Percentiles rank a stretch among this genome's conserved stretches.
Evolutionary conservation across 2,797 vertebrate species (phyloP).

Genomic region (Adrianichthys oophorus): DNA sequence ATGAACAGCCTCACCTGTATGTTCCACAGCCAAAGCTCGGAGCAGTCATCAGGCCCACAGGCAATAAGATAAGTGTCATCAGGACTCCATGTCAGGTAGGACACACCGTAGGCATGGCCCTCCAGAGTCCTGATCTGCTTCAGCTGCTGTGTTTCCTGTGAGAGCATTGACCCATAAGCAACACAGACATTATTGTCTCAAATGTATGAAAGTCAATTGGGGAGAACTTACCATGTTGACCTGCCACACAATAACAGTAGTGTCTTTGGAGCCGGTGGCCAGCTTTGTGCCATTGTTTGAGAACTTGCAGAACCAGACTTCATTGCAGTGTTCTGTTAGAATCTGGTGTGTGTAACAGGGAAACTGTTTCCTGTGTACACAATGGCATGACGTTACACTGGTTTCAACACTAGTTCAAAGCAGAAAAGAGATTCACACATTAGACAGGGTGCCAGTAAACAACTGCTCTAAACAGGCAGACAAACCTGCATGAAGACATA

Average conservation of each 20-base stretch:
- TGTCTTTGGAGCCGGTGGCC: slow-evolving; percentile 97
- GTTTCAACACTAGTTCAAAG: too few species aligned
- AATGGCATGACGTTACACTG: too few species aligned
- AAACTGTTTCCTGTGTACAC: slow-evolving; percentile 88
- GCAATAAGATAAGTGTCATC: slow-evolving; percentile 94
- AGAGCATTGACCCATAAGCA: slow-evolving; percentile 9
- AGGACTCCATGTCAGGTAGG: slow-evolving; percentile 96
- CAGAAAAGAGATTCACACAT: too few species aligned
- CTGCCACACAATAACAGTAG: slow-evolving; percentile 97
- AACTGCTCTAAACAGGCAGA: too few species aligned
- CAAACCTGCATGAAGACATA: too few species aligned
- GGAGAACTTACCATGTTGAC: slow-evolving; percentile 84
- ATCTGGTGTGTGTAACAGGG: slow-evolving; percentile 98
- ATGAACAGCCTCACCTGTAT: slow-evolving; percentile 80
- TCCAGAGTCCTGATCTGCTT: slow-evolving; percentile 94
- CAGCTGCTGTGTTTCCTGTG: slow-evolving; percentile 91
- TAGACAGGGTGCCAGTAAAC: too few species aligned
- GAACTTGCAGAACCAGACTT: slow-evolving; percentile 99
- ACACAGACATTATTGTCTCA: not conserved
- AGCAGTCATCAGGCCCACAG: slow-evolving; percentile 97
- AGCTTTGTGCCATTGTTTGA: slow-evolving; percentile 97
- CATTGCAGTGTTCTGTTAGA: slow-evolving; percentile 96
- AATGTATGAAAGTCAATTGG: not conserved
- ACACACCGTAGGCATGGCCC: slow-evolving; percentile 95
- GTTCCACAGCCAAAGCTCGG: slow-evolving; percentile 98